These are phyloP conservation scores for Sthenelais limicola DNA, from an alignment of 2,888 invertebrate genomes.

Conservation along the genomic window DNA sequence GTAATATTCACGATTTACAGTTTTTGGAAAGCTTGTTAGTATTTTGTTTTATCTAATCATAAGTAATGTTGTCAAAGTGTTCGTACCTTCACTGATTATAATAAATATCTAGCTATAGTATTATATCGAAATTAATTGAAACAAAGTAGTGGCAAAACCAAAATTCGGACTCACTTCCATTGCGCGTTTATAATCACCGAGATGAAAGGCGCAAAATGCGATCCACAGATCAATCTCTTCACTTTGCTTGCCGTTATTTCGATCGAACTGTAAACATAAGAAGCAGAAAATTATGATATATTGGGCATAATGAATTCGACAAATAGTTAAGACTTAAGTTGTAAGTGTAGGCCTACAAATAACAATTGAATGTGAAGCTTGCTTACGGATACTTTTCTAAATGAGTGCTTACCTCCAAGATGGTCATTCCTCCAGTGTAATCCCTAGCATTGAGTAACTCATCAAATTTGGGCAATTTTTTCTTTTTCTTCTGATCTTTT, in stretches of 20 bases:
- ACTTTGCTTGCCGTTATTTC: constrained; percentile 74
- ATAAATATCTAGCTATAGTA: no score
- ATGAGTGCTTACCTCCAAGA: constrained; percentile 78
- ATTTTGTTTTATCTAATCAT: no score
- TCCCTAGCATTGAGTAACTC: constrained; percentile 92
- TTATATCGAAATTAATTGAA: no score
- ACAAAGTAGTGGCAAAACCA: no score
- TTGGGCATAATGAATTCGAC: not conserved
- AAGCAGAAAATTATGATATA: not conserved
- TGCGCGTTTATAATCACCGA: constrained; percentile 91
- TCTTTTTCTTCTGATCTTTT: constrained; percentile 68
- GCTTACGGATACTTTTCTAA: not conserved
- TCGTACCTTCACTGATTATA: no score
- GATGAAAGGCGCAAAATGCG: constrained; percentile 95
- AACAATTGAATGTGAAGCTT: not conserved
- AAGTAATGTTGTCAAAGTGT: no score
- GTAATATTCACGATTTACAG: no score
- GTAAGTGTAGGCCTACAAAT: no score
- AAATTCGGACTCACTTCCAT: constrained; percentile 76
- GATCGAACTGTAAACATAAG: constrained; percentile 74
- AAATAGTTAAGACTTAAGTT: no score
- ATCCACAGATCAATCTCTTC: constrained; percentile 85
- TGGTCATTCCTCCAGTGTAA: constrained; percentile 93
- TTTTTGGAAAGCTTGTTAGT: no score
- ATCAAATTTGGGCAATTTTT: constrained; percentile 81